A percentile compares a stretch with the other conserved stretches of the same genome.
Evolutionary conservation across 2,797 vertebrate genomes (phyloP).

Genomic region (Gymnocypris eckloni): DNA sequence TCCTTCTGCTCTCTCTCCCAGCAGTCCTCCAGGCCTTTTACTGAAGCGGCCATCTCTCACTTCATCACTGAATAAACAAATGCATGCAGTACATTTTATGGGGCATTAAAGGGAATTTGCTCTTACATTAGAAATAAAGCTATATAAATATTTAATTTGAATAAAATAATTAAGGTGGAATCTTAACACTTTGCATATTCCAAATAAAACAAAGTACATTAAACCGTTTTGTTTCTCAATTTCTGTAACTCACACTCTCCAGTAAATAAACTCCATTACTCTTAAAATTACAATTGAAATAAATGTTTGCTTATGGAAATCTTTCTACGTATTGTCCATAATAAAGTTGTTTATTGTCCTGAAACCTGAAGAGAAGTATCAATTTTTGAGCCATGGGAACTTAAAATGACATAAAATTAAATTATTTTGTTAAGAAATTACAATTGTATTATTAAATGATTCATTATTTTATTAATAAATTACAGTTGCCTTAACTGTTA

Average conservation of each 20-base stretch:
- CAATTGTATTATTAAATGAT: no score
- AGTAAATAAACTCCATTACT: background rate
- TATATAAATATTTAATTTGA: background rate
- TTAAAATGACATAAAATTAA: no score
- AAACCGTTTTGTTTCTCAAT: background rate
- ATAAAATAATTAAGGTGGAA: background rate
- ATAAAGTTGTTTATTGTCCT: background rate
- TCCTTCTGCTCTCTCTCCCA: slow-evolving; percentile 43
- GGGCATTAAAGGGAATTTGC: background rate
- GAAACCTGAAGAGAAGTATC: background rate
- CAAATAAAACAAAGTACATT: background rate
- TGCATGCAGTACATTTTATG: background rate
- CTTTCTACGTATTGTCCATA: background rate
- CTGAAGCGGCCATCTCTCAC: background rate
- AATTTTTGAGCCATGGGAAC: background rate
- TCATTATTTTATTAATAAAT: no score
- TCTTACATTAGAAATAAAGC: background rate
- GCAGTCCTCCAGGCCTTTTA: slow-evolving; percentile 25
- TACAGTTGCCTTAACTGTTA: no score
- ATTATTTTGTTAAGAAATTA: background rate
- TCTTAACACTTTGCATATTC: no score
- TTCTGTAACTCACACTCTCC: background rate
- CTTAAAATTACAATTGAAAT: background rate
- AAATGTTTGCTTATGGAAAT: background rate
- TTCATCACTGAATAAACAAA: background rate